These are phyloP conservation scores for Galeopterus variegatus DNA, from an alignment of 2,113 vertebrate species.

Conservation along the genomic window DNA sequence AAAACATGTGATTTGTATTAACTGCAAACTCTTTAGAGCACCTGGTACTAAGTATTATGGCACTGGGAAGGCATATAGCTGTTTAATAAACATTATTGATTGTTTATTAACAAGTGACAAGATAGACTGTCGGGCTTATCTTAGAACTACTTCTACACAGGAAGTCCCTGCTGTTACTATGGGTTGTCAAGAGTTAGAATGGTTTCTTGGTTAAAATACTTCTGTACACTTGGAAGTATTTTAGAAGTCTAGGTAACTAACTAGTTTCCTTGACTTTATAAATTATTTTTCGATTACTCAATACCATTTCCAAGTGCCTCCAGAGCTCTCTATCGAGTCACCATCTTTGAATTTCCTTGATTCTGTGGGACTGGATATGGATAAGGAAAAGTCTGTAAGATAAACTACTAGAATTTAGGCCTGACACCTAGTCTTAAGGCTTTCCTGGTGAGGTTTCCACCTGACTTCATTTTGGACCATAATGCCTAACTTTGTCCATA, in stretches of 20 bases:
- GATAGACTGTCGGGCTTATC: not conserved
- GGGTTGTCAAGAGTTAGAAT: not conserved
- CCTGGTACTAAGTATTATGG: not conserved
- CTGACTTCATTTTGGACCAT: slow-evolving; percentile 15
- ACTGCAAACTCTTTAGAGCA: slow-evolving; percentile 47
- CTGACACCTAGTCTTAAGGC: not conserved
- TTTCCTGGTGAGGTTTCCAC: slow-evolving; percentile 38
- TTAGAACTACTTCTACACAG: slow-evolving; percentile 30
- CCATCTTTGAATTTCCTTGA: not conserved
- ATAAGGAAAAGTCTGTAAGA: slow-evolving; percentile 14
- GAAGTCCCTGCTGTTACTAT: not conserved
- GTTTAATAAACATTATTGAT: slow-evolving; percentile 38
- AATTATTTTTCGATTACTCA: slow-evolving; percentile 36
- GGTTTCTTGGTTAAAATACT: slow-evolving; percentile 35
- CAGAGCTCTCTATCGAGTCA: not conserved
- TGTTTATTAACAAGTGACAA: not conserved
- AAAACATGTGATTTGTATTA: slow-evolving; percentile 33
- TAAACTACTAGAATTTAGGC: slow-evolving; percentile 13
- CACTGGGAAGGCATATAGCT: slow-evolving; percentile 22
- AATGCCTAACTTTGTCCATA: not conserved
- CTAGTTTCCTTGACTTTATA: not conserved
- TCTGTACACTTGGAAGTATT: slow-evolving; percentile 27
- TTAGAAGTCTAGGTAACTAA: slow-evolving; percentile 35
- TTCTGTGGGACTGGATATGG: not conserved
- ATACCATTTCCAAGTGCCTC: slow-evolving; percentile 46